phyloP scores from a whole-genome alignment of 2,888 invertebrate genomes.

The Dasypolia templi region DNA sequence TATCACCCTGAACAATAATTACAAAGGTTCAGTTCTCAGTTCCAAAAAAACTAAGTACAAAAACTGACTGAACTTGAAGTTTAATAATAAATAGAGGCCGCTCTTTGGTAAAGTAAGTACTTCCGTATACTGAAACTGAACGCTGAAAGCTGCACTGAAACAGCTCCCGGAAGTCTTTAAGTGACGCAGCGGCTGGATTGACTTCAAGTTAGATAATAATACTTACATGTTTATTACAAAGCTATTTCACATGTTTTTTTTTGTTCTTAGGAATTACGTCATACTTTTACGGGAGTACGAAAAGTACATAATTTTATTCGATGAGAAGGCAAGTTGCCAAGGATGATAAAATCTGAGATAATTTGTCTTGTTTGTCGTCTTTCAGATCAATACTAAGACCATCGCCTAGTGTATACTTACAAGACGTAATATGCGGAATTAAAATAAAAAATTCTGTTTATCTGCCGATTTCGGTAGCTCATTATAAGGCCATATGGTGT shows the following conservation, averaged over 20 bases:
- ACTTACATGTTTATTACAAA: neutral
- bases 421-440: neutral
- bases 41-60: neutral
- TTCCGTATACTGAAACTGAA: neutral
- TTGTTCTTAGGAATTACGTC: neutral
- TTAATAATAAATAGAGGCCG: neutral
- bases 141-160: neutral
- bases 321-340: slow-evolving; percentile 48
- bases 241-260: no score
- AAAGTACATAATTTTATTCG: neutral
- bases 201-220: neutral
- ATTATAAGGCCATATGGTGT: no score
- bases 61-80: neutral
- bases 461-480: neutral
- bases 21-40: neutral
- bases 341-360: slow-evolving; percentile 9
- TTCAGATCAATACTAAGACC: slow-evolving; percentile 22
- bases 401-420: neutral
- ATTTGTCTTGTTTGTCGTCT: slow-evolving; percentile 34
- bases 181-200: neutral
- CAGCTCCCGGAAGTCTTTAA: neutral
- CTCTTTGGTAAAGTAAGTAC: neutral
- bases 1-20: neutral
- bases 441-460: neutral
- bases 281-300: neutral